Conservation (phyloP, 2,113 vertebrate genomes). For the Oryzias curvinotus region DNA sequence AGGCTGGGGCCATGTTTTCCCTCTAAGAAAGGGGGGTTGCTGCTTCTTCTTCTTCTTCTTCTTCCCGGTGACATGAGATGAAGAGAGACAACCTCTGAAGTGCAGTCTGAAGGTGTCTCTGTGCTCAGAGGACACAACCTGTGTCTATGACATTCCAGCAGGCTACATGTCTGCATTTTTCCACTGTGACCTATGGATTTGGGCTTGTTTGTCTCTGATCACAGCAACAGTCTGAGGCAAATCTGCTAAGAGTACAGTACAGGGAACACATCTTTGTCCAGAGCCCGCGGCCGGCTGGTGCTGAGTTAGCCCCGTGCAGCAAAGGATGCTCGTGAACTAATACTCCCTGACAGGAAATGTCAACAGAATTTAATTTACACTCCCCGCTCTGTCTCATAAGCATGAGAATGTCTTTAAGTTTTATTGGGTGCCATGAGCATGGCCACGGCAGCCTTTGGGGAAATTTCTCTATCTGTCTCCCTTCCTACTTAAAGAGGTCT, state of each 20-base stretch:
- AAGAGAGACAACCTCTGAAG: constrained; percentile 44
- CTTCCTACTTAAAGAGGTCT: constrained; percentile 70
- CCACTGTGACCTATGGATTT: constrained; percentile 60
- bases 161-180: constrained; percentile 57
- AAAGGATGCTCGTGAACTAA: constrained; percentile 75
- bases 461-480: constrained; percentile 58
- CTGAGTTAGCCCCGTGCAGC: constrained; percentile 78
- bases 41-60: neutral
- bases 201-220: constrained; percentile 57
- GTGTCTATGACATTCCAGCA: constrained; percentile 70
- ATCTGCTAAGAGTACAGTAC: constrained; percentile 68
- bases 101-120: constrained; percentile 60
- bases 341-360: constrained; percentile 83
- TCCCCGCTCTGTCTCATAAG: constrained; percentile 72
- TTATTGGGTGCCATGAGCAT: constrained; percentile 72
- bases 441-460: constrained; percentile 57
- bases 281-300: constrained; percentile 69
- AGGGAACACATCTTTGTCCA: constrained; percentile 64
- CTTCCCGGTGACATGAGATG: constrained; percentile 24
- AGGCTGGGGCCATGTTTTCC: constrained; percentile 24
- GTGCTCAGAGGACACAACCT: constrained; percentile 63
- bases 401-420: constrained; percentile 78
- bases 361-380: constrained; percentile 83
- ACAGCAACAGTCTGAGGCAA: constrained; percentile 57
- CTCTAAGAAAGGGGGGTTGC: constrained; percentile 21